Evolutionary conservation across 2,797 vertebrate species (phyloP), one percentile per base, ranked within the genome.

Genomic region (Typhlichthys eigenmanni): DNA sequence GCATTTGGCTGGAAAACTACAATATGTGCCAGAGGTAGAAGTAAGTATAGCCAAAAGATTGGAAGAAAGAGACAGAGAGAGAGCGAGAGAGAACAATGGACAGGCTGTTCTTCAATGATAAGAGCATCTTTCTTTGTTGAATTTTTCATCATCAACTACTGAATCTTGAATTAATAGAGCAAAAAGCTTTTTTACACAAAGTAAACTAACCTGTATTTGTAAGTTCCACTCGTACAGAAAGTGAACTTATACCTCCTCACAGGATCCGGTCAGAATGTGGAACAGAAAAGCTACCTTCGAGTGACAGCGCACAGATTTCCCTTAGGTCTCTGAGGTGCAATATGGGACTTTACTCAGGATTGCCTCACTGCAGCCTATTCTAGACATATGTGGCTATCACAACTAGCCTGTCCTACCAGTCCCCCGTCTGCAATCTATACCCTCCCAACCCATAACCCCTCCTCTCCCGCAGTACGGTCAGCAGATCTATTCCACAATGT

Each of bases 321-420:
- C 69, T 82, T 85, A 84, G 71, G 84, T 90, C 81, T 87, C 82
- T 58, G 84, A 87, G 82, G 75, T 87, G 81, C 85, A 85, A 85
- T 64, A 56, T 82, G 79, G 68, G 80, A 78, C 81, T 85, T 84
- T 76, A 77, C 58, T 49, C 83, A 84, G 82, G 75, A 86, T 78
- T 75, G 82, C 83, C 87, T 89, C 84, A 68, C 86, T 69, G 80
- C 24, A 29, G 24, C 4, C 24, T 84, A 81, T 64, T 88, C 83
- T 72, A 85, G 91, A 91, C 91, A 93, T 92, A 90, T 91, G 91
- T 92, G 90, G 88, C 84, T 88, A 88, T 88, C 90, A 82, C 88
- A 86, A 80, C 80, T 85, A 80, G 82, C 86, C 90, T 84, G 67
- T 83, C 82, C 86, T 65, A 75, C 81, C 58, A 56, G 72, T 62